These are phyloP conservation scores for Chironex yamaguchii DNA, from an alignment of 30 jellyfish, hydroid and myxozoan genomes.

Conservation along the genomic window DNA sequence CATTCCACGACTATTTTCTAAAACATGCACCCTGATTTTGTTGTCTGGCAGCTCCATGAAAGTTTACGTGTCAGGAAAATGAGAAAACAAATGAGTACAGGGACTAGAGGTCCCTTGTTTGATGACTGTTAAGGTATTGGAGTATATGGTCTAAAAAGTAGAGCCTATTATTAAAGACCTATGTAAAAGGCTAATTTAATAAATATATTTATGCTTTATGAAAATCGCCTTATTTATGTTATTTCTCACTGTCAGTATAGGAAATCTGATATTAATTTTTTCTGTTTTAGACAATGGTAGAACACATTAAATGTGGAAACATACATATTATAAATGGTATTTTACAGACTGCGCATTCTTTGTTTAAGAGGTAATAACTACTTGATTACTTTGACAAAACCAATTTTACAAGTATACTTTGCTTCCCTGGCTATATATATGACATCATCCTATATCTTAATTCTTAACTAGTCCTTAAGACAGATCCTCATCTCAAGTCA, in stretches of 20 bases:
- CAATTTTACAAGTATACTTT: no score
- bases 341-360: constrained; percentile 94
- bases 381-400: no score
- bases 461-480: no score
- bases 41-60: constrained; percentile 23
- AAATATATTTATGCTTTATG: constrained; percentile 28
- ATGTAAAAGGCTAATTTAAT: constrained; percentile 6
- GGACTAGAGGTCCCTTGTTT: no score
- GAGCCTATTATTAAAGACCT: constrained; percentile 30
- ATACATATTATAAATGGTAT: constrained; percentile 78
- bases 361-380: constrained; percentile 93
- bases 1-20: constrained; percentile 49
- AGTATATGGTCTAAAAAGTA: no score
- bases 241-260: no score
- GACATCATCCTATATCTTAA: no score
- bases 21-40: constrained; percentile 40
- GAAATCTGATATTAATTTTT: no score
- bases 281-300: constrained; percentile 83
- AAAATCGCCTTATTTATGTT: no score
- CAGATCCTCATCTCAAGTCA: no score
- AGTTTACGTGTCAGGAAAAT: constrained; percentile 24
- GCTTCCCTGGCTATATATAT: no score
- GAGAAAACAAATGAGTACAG: background rate
- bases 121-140: constrained; percentile 11
- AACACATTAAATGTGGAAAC: constrained; percentile 57